phyloP scores from a whole-genome alignment of 2,888 invertebrate species.

The Cremastinae sp. region DNA sequence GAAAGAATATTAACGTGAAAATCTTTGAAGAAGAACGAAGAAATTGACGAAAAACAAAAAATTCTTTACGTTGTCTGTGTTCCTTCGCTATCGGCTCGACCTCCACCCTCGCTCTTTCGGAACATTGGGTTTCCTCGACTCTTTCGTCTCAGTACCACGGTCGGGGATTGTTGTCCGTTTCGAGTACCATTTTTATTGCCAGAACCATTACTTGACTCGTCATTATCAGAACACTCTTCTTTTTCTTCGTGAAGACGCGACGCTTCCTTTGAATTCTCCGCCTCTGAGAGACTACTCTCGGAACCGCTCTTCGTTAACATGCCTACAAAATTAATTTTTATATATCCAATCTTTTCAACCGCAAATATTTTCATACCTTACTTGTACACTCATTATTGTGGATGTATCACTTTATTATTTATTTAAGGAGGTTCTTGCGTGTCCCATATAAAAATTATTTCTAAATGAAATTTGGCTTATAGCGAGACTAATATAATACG shows the following conservation, averaged over 20 bases:
- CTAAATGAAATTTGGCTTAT: no score
- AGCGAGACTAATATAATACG: no score
- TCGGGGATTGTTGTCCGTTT: constrained; percentile 75
- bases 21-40: background rate
- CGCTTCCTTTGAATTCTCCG: constrained; percentile 87
- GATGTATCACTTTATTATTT: no score
- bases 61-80: constrained; percentile 73
- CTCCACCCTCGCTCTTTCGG: constrained; percentile 85
- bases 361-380: no score
- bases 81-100: constrained; percentile 77
- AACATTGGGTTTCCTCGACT: constrained; percentile 86
- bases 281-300: constrained; percentile 92
- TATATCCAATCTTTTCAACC: no score
- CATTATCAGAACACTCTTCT: constrained; percentile 86
- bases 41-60: background rate
- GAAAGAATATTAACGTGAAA: constrained; percentile 16
- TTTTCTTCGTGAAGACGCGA: constrained; percentile 87
- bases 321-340: constrained; percentile 72
- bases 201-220: constrained; percentile 80
- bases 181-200: constrained; percentile 74
- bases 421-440: no score
- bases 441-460: no score
- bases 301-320: constrained; percentile 90
- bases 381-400: no score
- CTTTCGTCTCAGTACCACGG: constrained; percentile 84